A percentile compares a stretch with the other conserved stretches of the same genome.
Conservation (phyloP, 2,113 vertebrate genomes). For the Chauna torquata region DNA sequence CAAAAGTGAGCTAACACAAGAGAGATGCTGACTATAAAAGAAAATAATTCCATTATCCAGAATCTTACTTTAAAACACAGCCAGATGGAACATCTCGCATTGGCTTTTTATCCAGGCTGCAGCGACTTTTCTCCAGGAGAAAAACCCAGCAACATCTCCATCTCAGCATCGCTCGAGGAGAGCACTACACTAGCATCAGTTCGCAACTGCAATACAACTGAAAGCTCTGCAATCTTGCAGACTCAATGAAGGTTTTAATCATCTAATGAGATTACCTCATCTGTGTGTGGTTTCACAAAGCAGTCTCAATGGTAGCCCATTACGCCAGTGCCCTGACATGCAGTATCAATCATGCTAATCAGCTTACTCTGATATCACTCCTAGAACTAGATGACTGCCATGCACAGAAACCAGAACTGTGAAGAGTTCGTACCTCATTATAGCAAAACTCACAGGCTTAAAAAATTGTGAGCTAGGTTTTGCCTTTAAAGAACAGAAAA, state of each 20-base stretch:
- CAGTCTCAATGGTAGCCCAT: constrained; percentile 64
- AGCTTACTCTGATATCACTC: constrained; percentile 42
- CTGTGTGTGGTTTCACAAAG: constrained; percentile 46
- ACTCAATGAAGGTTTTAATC: constrained; percentile 62
- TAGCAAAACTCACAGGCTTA: not conserved
- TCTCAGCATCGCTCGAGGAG: not conserved
- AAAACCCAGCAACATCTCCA: not conserved
- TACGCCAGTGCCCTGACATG: constrained; percentile 70
- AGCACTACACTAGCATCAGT: constrained; percentile 22
- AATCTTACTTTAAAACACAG: constrained; percentile 28
- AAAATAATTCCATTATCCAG: not conserved
- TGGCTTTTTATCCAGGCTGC: not conserved
- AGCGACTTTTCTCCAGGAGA: not conserved
- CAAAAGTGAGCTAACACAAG: not conserved
- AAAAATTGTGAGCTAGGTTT: not conserved
- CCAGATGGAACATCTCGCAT: not conserved
- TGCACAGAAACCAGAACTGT: not conserved
- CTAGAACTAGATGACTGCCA: not conserved
- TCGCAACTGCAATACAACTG: constrained; percentile 24
- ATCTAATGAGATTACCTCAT: constrained; percentile 77
- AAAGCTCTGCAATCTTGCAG: constrained; percentile 60
- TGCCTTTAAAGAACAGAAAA: not conserved
- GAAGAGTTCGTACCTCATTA: not conserved
- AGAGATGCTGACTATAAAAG: not conserved
- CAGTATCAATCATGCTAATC: constrained; percentile 61